phyloP scores from a whole-genome alignment of 2,888 invertebrate genomes.

The Drosophila greeni region DNA sequence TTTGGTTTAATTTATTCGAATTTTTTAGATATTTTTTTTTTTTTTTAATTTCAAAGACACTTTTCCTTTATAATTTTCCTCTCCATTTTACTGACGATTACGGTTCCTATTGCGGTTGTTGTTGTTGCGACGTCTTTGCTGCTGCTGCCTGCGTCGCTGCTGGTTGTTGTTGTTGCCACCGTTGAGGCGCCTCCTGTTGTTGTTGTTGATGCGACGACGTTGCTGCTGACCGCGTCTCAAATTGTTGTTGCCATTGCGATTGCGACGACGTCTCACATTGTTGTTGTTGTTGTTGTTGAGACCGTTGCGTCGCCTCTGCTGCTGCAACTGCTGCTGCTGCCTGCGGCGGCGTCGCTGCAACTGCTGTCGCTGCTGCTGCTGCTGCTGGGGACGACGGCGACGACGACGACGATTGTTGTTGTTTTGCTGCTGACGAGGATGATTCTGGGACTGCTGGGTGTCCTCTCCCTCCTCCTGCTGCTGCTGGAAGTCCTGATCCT shows the following conservation, averaged over 20 bases:
- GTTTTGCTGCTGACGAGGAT: constrained; percentile 57
- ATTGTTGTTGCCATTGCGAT: constrained; percentile 35
- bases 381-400: constrained; percentile 34
- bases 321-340: constrained; percentile 30
- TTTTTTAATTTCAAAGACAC: too few species aligned
- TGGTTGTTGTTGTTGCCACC: constrained; percentile 27
- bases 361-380: constrained; percentile 9
- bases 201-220: constrained; percentile 44
- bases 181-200: constrained; percentile 30
- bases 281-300: constrained; percentile 23
- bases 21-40: not conserved
- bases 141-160: constrained; percentile 22
- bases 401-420: constrained; percentile 39
- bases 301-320: constrained; percentile 36
- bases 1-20: not conserved
- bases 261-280: constrained; percentile 16
- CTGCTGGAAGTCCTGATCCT: too few species aligned
- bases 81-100: not conserved
- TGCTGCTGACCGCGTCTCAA: constrained; percentile 20
- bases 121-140: constrained; percentile 32
- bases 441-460: constrained; percentile 27
- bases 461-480: constrained; percentile 8
- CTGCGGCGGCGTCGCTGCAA: constrained; percentile 37
- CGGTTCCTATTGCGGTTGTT: constrained; percentile 9
- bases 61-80: too few species aligned